phyloP scores from a whole-genome alignment of 2,113 vertebrate species.

The Benitochromis conjunctus region DNA sequence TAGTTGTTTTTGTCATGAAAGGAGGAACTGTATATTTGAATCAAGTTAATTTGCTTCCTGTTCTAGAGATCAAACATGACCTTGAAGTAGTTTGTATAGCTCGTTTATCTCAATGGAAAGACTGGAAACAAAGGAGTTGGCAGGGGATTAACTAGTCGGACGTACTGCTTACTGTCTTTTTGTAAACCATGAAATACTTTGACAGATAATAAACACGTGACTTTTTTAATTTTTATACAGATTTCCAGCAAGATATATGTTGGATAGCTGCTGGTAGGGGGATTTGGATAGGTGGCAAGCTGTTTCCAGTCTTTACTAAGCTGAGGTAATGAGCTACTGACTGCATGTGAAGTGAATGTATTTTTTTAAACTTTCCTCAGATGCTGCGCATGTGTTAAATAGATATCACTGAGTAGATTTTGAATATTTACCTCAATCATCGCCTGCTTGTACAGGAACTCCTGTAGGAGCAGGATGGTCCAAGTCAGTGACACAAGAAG shows the following conservation, averaged over 20 bases:
- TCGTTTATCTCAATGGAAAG: background rate
- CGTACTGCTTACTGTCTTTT: background rate
- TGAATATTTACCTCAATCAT: conserved; percentile 21
- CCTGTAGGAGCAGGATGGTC: background rate
- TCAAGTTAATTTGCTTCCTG: background rate
- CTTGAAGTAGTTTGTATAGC: background rate
- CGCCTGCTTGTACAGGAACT: background rate
- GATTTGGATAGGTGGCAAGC: background rate
- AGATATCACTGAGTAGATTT: background rate
- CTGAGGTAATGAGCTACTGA: background rate
- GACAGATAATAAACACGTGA: background rate
- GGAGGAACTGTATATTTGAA: background rate
- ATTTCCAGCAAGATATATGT: background rate
- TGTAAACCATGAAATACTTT: background rate
- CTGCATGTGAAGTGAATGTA: background rate
- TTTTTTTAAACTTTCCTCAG: background rate
- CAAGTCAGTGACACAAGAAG: background rate
- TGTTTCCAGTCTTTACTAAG: background rate
- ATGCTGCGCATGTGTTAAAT: background rate
- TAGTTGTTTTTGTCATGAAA: background rate
- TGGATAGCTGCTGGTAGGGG: too few relatives aligned
- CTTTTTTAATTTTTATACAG: background rate
- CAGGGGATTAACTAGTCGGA: background rate
- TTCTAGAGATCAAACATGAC: background rate
- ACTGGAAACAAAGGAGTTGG: background rate